phyloP scores from a whole-genome alignment of 2,888 invertebrate species.

The Eilema caniola region DNA sequence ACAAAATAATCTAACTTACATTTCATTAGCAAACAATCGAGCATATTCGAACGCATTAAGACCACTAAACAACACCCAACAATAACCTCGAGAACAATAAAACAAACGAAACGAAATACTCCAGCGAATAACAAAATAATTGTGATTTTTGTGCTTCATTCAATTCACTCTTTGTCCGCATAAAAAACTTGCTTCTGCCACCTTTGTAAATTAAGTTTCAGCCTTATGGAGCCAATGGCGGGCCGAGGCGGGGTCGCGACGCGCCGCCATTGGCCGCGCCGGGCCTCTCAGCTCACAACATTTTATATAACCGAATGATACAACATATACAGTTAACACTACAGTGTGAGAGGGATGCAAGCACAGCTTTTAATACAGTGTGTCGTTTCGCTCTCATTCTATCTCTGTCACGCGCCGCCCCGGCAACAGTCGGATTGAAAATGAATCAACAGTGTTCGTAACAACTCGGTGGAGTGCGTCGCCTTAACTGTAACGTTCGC shows the following conservation, averaged over 20 bases:
- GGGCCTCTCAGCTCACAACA: constrained; percentile 79
- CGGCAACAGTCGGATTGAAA: constrained; percentile 77
- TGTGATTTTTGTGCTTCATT: constrained; percentile 83
- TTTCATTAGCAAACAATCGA: constrained; percentile 64
- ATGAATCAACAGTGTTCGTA: constrained; percentile 83
- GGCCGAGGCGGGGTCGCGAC: constrained; percentile 68
- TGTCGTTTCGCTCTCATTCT: constrained; percentile 75
- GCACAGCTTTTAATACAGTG: constrained; percentile 76
- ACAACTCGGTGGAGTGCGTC: constrained; percentile 70
- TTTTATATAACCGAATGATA: constrained; percentile 86
- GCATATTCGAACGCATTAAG: constrained; percentile 48
- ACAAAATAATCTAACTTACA: constrained; percentile 55
- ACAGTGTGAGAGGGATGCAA: constrained; percentile 73
- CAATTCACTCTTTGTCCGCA: constrained; percentile 79
- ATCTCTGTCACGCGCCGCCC: constrained; percentile 65
- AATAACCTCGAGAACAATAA: constrained; percentile 68
- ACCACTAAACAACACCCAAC: constrained; percentile 68
- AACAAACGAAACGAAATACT: constrained; percentile 70
- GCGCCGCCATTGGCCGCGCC: constrained; percentile 67
- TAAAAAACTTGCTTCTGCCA: constrained; percentile 82
- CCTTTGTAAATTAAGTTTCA: constrained; percentile 86
- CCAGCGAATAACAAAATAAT: constrained; percentile 82
- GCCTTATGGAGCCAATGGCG: constrained; percentile 73
- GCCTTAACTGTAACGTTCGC: constrained; percentile 65
- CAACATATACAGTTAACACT: constrained; percentile 86